Evolutionary conservation across 2,888 invertebrate genomes (phyloP).

Genomic region (Neria commutata): DNA sequence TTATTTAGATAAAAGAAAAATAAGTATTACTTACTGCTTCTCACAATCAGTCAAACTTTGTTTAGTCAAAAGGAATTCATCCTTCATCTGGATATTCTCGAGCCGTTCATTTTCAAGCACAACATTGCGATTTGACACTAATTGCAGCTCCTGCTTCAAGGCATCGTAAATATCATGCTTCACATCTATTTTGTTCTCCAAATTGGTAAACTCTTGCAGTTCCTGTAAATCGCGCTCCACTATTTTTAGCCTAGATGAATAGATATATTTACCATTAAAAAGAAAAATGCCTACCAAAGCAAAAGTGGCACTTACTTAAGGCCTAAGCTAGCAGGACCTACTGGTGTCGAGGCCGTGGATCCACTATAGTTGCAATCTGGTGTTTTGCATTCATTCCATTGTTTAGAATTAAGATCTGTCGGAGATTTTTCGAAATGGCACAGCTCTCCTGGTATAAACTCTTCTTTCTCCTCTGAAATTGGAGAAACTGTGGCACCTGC

Average conservation of each 20-base stretch:
- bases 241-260: constrained; percentile 61
- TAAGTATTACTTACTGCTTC: constrained; percentile 41
- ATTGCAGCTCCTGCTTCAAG: constrained; percentile 37
- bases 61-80: constrained; percentile 22
- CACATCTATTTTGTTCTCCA: constrained; percentile 65
- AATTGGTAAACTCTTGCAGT: constrained; percentile 66
- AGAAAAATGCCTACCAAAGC: constrained; percentile 1
- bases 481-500: no score
- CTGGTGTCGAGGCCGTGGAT: constrained; percentile 43
- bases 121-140: constrained; percentile 33
- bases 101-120: constrained; percentile 37
- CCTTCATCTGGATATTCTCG: constrained; percentile 25
- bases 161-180: constrained; percentile 42
- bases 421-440: constrained; percentile 32
- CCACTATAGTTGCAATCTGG: no score
- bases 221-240: constrained; percentile 65
- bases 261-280: no score
- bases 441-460: constrained; percentile 36
- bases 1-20: no score
- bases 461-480: no score
- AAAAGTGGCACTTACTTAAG: constrained; percentile 17
- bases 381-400: constrained; percentile 13
- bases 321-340: constrained; percentile 16
- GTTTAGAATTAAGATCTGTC: constrained; percentile 23
- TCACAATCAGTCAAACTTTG: constrained; percentile 29